A percentile compares a stretch with the other conserved stretches of the same genome.
Evolutionary conservation across 2,888 invertebrate species (phyloP).

Genomic region (Lepas anatifera): DNA sequence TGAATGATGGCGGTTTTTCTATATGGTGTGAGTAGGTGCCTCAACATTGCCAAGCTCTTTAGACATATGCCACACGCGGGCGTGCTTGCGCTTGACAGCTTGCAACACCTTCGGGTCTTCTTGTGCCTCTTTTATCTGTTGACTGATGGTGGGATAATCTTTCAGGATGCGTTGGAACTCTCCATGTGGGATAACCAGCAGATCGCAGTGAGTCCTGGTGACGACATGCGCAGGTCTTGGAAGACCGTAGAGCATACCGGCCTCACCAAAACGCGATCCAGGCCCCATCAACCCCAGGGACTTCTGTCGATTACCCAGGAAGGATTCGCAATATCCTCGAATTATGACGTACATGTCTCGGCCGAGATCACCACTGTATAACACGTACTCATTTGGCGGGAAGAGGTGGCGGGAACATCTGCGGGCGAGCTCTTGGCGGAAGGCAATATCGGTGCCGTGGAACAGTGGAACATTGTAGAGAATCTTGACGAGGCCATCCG

Average conservation of each 20-base stretch:
- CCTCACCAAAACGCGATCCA: neutral
- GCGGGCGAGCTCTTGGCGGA: neutral
- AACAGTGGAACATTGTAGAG: neutral
- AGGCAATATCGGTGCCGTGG: neutral
- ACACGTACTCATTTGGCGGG: neutral
- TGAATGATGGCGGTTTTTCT: neutral
- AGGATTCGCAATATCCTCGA: neutral
- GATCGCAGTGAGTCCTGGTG: neutral
- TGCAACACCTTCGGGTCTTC: neutral
- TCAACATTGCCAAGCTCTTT: neutral
- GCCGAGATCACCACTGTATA: neutral
- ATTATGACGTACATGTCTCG: neutral
- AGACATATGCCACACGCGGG: neutral
- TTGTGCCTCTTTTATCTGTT: neutral
- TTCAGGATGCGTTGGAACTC: conserved; percentile 2
- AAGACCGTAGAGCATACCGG: neutral
- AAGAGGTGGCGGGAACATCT: neutral
- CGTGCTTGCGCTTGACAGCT: neutral
- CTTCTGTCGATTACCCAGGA: neutral
- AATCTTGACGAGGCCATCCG: neutral
- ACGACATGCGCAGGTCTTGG: neutral
- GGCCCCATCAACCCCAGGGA: neutral
- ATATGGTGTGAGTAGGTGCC: neutral
- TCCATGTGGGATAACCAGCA: neutral
- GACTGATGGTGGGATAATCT: neutral